Evolutionary conservation across 1,140 invertebrate genomes (phyloP).

Genomic region (Trichonephila clavata): DNA sequence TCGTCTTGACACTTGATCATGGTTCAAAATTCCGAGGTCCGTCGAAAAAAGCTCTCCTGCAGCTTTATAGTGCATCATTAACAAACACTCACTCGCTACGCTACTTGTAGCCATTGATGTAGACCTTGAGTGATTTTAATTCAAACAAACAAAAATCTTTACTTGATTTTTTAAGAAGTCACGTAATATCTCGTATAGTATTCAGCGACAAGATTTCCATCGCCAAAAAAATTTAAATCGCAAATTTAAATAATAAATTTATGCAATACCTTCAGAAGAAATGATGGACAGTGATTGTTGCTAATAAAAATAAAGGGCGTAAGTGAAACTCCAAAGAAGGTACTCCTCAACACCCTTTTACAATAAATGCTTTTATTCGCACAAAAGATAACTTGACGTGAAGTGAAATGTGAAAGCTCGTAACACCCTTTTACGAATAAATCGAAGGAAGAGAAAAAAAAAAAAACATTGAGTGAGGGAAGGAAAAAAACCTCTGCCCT

Average conservation of each 20-base stretch:
- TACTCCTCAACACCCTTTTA: not conserved
- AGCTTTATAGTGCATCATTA: too few species aligned
- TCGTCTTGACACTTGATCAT: too few species aligned
- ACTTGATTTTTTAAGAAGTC: not conserved
- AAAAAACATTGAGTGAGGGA: not conserved
- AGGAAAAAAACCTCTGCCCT: not conserved
- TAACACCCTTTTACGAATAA: constrained; percentile 21
- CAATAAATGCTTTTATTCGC: not conserved
- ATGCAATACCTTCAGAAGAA: not conserved
- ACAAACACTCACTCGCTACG: too few species aligned
- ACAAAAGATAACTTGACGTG: not conserved
- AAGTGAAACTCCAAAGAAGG: not conserved
- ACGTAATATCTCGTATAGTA: not conserved
- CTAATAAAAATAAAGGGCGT: not conserved
- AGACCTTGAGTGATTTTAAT: too few species aligned
- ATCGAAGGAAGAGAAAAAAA: not conserved
- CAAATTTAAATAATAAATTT: not conserved
- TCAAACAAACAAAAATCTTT: too few species aligned
- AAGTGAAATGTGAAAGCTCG: not conserved
- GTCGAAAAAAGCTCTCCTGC: too few species aligned
- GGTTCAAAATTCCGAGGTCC: too few species aligned
- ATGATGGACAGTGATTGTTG: not conserved
- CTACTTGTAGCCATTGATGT: too few species aligned
- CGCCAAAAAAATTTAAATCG: not conserved
- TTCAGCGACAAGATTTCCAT: not conserved